Evolutionary conservation across 2,113 vertebrate species (phyloP), one percentile per base, ranked within the genome.

Genomic region (Polypterus bichir): DNA sequence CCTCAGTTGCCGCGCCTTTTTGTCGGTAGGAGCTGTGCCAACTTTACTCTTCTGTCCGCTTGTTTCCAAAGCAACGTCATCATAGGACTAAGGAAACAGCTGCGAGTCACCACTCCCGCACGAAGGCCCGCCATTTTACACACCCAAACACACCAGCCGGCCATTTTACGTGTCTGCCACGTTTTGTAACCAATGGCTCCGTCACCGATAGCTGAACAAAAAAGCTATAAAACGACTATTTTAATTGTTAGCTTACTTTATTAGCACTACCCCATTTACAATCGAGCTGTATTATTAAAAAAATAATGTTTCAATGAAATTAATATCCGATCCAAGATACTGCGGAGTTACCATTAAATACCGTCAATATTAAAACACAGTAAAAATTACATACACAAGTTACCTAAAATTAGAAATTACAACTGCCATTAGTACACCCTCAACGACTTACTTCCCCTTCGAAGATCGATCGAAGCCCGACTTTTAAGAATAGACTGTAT

Each of bases 141-240:
- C 3, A 9, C 3, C 60, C 52, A 48, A 4, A 4, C 5, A 2
- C 6, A 46, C 44, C 54, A 60, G 49, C 66, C 66, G 83, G 85
- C 85, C 85, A 87, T 87, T 81, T 87, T 87, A 79, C 66, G 60
- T 65, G 5, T 27, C 58, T 77, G 85, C 85, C 81, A 87, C 85
- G 85, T 87, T 85, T 81, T 47, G 49, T 56, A 10, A 46, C 5
- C 5, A 55, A 9, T 27, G 54, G 9, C 54, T 6, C 4, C 7
- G 4, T 45, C 2, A 57, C 7, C 9, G 3, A 7, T 6, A 2
- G 44, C 27, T 44, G 46, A 5, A 57, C 7, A 44, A 44, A 3
- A 6, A 27, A 5, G 54, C 5, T 5, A 5, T n/a, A 5, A 5
- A 55, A 55, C 5, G 9, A 10, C 54, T 9, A 8, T 5, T 55